A percentile compares a stretch with the other conserved stretches of the same genome.
These are phyloP conservation scores for Cheilosia vernalis DNA, from an alignment of 2,888 invertebrate species.

Conservation along the genomic window DNA sequence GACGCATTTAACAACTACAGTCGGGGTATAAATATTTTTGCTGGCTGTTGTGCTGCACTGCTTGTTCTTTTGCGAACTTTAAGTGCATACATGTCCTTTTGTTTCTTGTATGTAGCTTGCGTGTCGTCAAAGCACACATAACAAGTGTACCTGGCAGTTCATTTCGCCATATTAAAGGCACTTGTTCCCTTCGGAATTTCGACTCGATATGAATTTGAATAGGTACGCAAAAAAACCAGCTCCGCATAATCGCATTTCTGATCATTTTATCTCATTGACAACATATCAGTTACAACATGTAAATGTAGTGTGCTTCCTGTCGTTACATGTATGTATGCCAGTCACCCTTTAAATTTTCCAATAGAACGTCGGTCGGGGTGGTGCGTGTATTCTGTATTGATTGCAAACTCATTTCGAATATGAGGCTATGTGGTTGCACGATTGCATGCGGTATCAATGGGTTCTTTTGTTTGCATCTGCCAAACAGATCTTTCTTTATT, in stretches of 20 bases:
- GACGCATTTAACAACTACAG: constrained; percentile 7
- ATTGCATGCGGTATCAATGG: neutral
- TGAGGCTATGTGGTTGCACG: neutral
- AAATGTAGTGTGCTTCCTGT: constrained; percentile 11
- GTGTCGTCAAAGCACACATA: constrained; percentile 1
- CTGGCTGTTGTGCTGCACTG: neutral
- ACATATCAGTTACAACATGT: constrained; percentile 45
- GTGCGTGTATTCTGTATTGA: neutral
- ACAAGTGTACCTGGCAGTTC: no score
- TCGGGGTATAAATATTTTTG: neutral
- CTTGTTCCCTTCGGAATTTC: constrained; percentile 1
- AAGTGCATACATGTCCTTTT: constrained; percentile 1
- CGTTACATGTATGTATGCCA: neutral
- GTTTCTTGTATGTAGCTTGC: neutral
- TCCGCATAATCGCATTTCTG: constrained; percentile 3
- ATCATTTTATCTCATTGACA: constrained; percentile 23
- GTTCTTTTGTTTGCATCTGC: neutral
- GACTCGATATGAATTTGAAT: constrained; percentile 22
- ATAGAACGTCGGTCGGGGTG: neutral
- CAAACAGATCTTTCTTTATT: constrained; percentile 2
- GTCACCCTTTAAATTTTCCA: constrained; percentile 9
- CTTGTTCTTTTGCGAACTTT: constrained; percentile 12
- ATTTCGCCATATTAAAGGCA: no score
- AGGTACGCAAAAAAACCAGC: neutral
- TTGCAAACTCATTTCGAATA: neutral